phyloP scores from a whole-genome alignment of 2,888 invertebrate species.

The Hanleya hanleyi region DNA sequence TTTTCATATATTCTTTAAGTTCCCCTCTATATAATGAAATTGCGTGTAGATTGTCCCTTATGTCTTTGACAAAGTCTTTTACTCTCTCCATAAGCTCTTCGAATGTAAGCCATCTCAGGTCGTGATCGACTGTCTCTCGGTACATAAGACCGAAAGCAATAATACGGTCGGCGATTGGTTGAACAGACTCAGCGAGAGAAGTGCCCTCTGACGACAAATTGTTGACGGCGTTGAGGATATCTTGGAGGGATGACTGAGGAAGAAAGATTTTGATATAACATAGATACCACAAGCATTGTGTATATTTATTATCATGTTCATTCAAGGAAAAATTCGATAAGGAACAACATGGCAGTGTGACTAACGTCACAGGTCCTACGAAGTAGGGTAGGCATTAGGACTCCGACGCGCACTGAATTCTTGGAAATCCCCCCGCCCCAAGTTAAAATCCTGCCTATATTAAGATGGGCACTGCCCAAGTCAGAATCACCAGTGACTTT shows the following conservation, averaged over 20 bases:
- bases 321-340: no score
- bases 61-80: neutral
- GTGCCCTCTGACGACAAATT: constrained; percentile 1
- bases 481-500: no score
- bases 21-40: neutral
- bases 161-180: neutral
- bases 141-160: neutral
- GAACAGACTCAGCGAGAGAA: neutral
- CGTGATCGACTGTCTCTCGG: neutral
- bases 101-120: neutral
- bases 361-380: no score
- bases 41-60: neutral
- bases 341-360: no score
- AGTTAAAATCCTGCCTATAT: no score
- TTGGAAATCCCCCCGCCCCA: no score
- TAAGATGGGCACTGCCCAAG: no score
- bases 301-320: no score
- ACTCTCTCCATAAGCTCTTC: neutral
- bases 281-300: no score
- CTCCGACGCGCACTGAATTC: no score
- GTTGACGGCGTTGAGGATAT: neutral
- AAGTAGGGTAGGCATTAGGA: no score
- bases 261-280: neutral
- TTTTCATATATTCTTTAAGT: neutral
- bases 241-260: neutral